A percentile compares a stretch with the other conserved stretches of the same genome.
These are phyloP conservation scores for Heterocephalus glaber DNA, from an alignment of 2,113 vertebrate genomes.

Conservation along the genomic window DNA sequence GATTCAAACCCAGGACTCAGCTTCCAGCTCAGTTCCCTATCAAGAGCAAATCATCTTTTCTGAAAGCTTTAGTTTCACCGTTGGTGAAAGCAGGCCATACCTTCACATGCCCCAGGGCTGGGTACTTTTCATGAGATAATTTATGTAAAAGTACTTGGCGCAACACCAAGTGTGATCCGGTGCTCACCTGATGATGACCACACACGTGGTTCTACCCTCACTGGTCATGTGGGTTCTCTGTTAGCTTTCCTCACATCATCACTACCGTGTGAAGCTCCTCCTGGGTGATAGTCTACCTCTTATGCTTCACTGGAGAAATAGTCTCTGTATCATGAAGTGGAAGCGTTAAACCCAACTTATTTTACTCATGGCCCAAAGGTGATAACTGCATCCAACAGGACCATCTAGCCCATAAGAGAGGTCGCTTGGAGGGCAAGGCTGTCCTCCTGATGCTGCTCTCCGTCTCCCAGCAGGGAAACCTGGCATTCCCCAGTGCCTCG, in stretches of 20 bases:
- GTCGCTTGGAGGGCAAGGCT: too few species aligned
- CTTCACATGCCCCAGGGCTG: neutral
- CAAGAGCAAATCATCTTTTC: neutral
- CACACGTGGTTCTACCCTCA: neutral
- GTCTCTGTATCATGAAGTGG: neutral
- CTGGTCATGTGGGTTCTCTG: fast-evolving
- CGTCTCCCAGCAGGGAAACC: neutral
- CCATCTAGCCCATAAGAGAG: neutral
- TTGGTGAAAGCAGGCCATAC: neutral
- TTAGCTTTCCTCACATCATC: neutral
- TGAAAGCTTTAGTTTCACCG: neutral
- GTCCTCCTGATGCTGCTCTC: neutral
- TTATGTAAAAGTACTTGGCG: neutral
- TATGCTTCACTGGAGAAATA: neutral
- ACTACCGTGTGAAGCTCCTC: neutral
- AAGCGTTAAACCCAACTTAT: neutral
- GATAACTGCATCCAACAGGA: neutral
- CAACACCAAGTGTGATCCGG: neutral
- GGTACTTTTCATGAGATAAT: neutral
- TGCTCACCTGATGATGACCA: fast-evolving
- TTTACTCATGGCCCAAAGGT: neutral
- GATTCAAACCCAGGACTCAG: neutral
- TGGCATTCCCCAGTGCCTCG: neutral
- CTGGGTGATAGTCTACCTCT: neutral
- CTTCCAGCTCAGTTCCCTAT: neutral